A percentile compares a stretch with the other conserved stretches of the same genome.
These are phyloP conservation scores for Dendrolimus pini DNA, from an alignment of 2,888 invertebrate species.

Conservation along the genomic window DNA sequence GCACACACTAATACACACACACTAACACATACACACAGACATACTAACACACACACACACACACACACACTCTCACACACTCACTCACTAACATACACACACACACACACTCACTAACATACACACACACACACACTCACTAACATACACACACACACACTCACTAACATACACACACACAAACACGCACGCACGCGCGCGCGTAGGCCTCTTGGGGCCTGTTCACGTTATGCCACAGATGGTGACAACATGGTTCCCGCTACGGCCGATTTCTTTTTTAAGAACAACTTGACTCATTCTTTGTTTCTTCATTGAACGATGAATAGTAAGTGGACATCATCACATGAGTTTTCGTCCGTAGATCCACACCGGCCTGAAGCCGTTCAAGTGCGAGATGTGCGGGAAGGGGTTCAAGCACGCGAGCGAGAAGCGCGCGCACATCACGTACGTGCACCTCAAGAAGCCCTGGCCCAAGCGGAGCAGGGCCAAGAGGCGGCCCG, in stretches of 20 bases:
- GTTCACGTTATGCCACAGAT: background rate
- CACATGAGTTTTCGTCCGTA: constrained; percentile 12
- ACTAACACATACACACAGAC: no score
- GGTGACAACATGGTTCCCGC: no score
- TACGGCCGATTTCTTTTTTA: background rate
- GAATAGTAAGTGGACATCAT: no score
- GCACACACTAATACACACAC: no score
- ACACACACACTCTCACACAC: no score
- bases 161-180: no score
- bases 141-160: no score
- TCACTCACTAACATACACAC: background rate
- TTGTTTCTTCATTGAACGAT: no score
- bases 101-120: background rate
- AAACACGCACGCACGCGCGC: no score
- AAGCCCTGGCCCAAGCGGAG: constrained; percentile 65
- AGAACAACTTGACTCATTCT: background rate
- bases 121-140: background rate
- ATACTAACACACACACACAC: no score
- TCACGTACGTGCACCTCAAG: constrained; percentile 62
- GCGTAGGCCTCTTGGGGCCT: background rate
- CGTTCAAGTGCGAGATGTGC: constrained; percentile 61
- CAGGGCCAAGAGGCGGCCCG: constrained; percentile 37
- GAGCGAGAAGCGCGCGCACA: constrained; percentile 57
- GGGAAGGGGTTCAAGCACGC: constrained; percentile 61
- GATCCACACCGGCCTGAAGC: constrained; percentile 61